phyloP scores from a whole-genome alignment of 2,888 invertebrate genomes.

The Archaeoteleia sp. region DNA sequence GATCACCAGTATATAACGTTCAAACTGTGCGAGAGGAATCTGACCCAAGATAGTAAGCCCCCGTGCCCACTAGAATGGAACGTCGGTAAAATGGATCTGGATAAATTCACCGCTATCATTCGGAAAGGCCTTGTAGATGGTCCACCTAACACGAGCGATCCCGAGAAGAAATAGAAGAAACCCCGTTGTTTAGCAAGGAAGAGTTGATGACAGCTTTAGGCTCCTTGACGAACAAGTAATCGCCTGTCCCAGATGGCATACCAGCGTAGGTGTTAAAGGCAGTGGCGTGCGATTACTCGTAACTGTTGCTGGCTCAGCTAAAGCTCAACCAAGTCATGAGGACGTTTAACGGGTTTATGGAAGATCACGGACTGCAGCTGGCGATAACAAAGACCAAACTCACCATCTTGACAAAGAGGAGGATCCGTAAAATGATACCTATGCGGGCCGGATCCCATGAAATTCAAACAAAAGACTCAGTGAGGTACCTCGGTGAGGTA shows the following conservation, averaged over 20 bases:
- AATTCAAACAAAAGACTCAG: too few relatives aligned
- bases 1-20: conserved; percentile 30
- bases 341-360: conserved; percentile 26
- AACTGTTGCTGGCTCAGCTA: conserved; percentile 9
- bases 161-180: too few relatives aligned
- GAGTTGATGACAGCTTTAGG: not conserved
- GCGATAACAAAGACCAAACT: too few relatives aligned
- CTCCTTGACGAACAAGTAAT: not conserved
- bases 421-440: too few relatives aligned
- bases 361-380: conserved; percentile 35
- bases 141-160: too few relatives aligned
- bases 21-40: not conserved
- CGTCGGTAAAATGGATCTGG: conserved; percentile 20
- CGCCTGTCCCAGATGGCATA: conserved; percentile 36
- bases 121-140: too few relatives aligned
- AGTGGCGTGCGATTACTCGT: conserved; percentile 5
- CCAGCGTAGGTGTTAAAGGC: conserved; percentile 25
- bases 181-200: not conserved
- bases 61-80: conserved; percentile 2
- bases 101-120: conserved; percentile 2
- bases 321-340: too few relatives aligned
- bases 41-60: too few relatives aligned
- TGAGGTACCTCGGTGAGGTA: too few relatives aligned
- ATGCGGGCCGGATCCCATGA: too few relatives aligned
- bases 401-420: too few relatives aligned